phyloP scores from a whole-genome alignment of 1,140 invertebrate species.

The Dendrolimus punctatus region DNA sequence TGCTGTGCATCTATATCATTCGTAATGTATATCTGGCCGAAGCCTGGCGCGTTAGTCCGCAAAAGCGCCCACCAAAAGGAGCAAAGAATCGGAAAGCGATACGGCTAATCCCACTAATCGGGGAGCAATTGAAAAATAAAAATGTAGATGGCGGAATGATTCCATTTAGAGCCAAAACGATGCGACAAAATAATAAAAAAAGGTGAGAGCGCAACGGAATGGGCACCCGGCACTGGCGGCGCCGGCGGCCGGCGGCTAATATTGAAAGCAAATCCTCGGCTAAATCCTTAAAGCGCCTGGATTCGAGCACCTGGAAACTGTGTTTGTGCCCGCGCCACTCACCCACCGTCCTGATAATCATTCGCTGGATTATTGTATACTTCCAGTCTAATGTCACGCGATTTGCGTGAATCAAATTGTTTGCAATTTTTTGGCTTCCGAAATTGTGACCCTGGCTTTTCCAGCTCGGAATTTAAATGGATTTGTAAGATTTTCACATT shows the following conservation, averaged over 20 bases:
- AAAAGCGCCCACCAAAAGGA: slow-evolving; percentile 61
- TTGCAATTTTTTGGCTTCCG: slow-evolving; percentile 46
- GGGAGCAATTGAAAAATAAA: slow-evolving; percentile 74
- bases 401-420: slow-evolving; percentile 58
- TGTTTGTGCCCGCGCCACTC: slow-evolving; percentile 39
- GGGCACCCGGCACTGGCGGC: slow-evolving; percentile 25
- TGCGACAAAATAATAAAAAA: slow-evolving; percentile 72
- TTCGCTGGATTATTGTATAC: slow-evolving; percentile 66
- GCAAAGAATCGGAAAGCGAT: slow-evolving; percentile 69
- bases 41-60: slow-evolving; percentile 45
- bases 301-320: slow-evolving; percentile 69
- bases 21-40: slow-evolving; percentile 8
- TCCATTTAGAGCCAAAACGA: slow-evolving; percentile 70
- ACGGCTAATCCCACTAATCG: slow-evolving; percentile 71
- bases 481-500: slow-evolving; percentile 18
- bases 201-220: slow-evolving; percentile 62
- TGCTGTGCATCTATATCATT: too few relatives aligned
- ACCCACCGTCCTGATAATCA: slow-evolving; percentile 51
- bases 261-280: slow-evolving; percentile 73
- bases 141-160: slow-evolving; percentile 72
- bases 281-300: slow-evolving; percentile 73
- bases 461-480: slow-evolving; percentile 33
- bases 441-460: slow-evolving; percentile 37
- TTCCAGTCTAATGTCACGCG: slow-evolving; percentile 56
- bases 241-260: slow-evolving; percentile 66